Evolutionary conservation across 1,140 invertebrate species (phyloP), one percentile per base, ranked within the genome.

Genomic region (Drosophila nannoptera): DNA sequence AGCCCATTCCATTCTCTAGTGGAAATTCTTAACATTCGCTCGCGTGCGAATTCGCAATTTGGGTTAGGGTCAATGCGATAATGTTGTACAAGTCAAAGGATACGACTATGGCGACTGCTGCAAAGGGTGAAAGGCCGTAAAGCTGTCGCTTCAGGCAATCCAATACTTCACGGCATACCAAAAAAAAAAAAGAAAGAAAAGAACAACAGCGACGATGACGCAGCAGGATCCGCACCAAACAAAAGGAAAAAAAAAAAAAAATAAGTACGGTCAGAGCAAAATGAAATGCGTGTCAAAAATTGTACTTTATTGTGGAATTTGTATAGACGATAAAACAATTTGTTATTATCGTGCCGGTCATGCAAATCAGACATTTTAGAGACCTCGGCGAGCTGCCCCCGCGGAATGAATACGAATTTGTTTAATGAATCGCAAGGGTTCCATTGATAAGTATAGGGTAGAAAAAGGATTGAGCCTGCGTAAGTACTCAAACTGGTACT

Each of bases 31-130:
- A 36, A 36, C 33, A 31, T 43, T 14, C 53, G 80, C 48, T 87
- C 69, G 84, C 84, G 80, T 87, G 84, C 70, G 64, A 74, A 71
- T 68, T 73, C 58, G 67, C 86, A 86, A 87, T 87, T 87, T 86
- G 74, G 84, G 84, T 88, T 87, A 86, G 86, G 84, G 84, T 87
- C 84, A 87, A 54, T 82, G 62, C 84, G 84, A 87, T 87, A 87
- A 87, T 72, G 70, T 76, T 59, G 75, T 73, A 69, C 73, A 75
- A 86, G 70, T 81, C 81, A 86, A 77, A 69, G 81, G 73, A 76
- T 77, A 66, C 40, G 55, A 60, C 40, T 54, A 55, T 46, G 73
- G 58, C 69, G 64, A 73, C 74, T 75, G 59, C 67, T 67, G 43
- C 73, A 66, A 82, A 76, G 78, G 76, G 73, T 75, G 67, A 67